Conservation (phyloP, 2,888 invertebrate genomes). For the Himalopsyche japonica region DNA sequence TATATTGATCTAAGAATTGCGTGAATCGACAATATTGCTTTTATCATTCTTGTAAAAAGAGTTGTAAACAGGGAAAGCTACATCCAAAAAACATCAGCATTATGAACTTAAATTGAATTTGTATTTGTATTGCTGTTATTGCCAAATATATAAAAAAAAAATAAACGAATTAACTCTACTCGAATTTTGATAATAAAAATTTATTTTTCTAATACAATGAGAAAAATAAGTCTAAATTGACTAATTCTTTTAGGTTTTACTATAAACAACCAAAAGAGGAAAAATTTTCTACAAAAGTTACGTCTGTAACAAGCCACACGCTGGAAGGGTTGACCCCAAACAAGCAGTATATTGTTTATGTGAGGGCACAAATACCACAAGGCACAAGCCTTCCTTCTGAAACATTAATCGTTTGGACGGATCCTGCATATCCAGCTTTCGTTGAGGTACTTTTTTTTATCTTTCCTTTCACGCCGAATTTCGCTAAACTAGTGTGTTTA, state of each 20-base stretch:
- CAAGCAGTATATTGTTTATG: slow-evolving; percentile 81
- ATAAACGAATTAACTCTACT: too few relatives aligned
- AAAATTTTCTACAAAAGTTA: slow-evolving; percentile 65
- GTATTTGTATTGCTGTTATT: too few relatives aligned
- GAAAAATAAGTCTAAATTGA: neutral
- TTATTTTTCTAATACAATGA: too few relatives aligned
- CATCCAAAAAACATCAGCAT: too few relatives aligned
- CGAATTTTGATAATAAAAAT: too few relatives aligned
- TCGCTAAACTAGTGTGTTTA: neutral
- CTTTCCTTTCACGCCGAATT: neutral
- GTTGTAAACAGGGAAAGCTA: too few relatives aligned
- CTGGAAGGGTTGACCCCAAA: slow-evolving; percentile 75
- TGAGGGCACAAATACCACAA: slow-evolving; percentile 68
- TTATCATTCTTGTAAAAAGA: too few relatives aligned
- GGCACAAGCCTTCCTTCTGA: slow-evolving; percentile 79
- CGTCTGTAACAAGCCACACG: slow-evolving; percentile 71
- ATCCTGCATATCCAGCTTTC: slow-evolving; percentile 83
- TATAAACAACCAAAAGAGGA: slow-evolving; percentile 70
- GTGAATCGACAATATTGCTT: too few relatives aligned
- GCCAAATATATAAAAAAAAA: too few relatives aligned
- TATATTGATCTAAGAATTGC: too few relatives aligned
- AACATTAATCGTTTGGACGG: slow-evolving; percentile 83
- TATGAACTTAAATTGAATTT: too few relatives aligned
- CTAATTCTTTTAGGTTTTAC: slow-evolving; percentile 60
- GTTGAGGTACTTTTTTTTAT: slow-evolving; percentile 67